Base-by-base conservation (phyloP, 1,140 invertebrate genomes). In the Drosophila rhopaloa region DNA sequence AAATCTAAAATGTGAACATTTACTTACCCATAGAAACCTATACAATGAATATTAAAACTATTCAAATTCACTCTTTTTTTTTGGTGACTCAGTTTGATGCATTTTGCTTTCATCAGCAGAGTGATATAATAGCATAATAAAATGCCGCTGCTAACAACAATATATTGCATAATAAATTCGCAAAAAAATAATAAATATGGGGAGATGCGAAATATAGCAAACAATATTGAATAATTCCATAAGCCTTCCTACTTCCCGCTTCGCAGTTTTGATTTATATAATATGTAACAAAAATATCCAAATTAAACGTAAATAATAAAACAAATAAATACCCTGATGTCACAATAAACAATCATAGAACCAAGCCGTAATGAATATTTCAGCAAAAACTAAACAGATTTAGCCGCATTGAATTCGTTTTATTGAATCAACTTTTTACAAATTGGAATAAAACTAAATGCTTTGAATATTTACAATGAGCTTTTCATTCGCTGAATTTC, bases 211-310 rank as follows among this genome's bases (percentile, higher is more conserved):
- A 67, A 54, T 57, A 16, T 40, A 19, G 9, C 44, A 40, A 66
- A 67, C 6, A 70, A 55, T 32, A 71, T 71, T 68, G 10, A 48
- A 56, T 48, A 71, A 70, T 70, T 70, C 65, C 51, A 70, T 68
- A 40, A 70, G 44, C 67, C 41, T 70, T 40, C 11, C 29, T 11
- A 38, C 43, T 70, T 71, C 67, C 50, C 65, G 7, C 24, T 70
- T 35, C 9, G 37, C 29, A 55, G 11, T 19, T 16, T 40, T 35
- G 27, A 35, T 47, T 70, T 71, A 71, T 70, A 70, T 41, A 70
- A 70, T 48, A 70, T 16, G 7, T 9, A 35, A 24, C 10, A 47
- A 35, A 57, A 57, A 71, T 27, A 70, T 14, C 9, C 14, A 56
- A 62, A 16, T 44, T 44, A 44, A 63, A 27, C 6, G n/a, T 11